A percentile compares a stretch with the other conserved stretches of the same genome.
phyloP scores from a whole-genome alignment of 1,140 invertebrate genomes.

The Euwallacea fornicatus region DNA sequence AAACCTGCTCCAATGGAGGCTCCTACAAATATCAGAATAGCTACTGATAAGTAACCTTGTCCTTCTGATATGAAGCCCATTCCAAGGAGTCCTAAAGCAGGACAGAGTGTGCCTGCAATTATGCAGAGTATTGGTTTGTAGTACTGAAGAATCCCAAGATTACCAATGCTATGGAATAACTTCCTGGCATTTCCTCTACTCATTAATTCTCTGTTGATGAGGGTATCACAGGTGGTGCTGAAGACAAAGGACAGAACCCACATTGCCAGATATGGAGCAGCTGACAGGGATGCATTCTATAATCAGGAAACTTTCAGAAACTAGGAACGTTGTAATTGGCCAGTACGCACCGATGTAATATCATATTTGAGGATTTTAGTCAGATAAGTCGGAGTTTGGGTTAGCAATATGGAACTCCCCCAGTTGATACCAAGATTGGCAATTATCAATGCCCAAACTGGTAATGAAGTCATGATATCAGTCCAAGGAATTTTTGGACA shows the following conservation, averaged over 20 bases:
- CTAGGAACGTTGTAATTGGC: constrained; percentile 49
- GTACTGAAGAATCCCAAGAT: not conserved
- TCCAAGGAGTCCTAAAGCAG: constrained; percentile 64
- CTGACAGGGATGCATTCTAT: constrained; percentile 73
- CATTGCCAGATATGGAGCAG: constrained; percentile 77
- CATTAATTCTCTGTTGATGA: constrained; percentile 60
- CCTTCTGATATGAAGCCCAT: constrained; percentile 62
- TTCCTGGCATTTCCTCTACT: constrained; percentile 62
- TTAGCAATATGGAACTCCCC: constrained; percentile 91
- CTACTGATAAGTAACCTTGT: constrained; percentile 58
- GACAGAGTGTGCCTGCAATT: constrained; percentile 58
- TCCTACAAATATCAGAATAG: constrained; percentile 68
- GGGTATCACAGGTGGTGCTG: constrained; percentile 64
- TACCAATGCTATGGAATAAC: constrained; percentile 66
- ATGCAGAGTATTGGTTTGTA: too few relatives aligned
- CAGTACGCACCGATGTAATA: constrained; percentile 59
- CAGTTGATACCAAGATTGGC: constrained; percentile 87
- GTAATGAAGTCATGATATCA: constrained; percentile 71
- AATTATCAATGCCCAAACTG: constrained; percentile 81
- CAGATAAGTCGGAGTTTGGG: constrained; percentile 89
- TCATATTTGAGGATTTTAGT: constrained; percentile 77
- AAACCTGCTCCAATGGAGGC: constrained; percentile 74
- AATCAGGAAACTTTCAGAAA: constrained; percentile 36
- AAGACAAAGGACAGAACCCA: constrained; percentile 68
- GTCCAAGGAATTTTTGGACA: constrained; percentile 69